Evolutionary conservation across 2,797 vertebrate genomes (phyloP).

Genomic region (Eulemur rubriventer): DNA sequence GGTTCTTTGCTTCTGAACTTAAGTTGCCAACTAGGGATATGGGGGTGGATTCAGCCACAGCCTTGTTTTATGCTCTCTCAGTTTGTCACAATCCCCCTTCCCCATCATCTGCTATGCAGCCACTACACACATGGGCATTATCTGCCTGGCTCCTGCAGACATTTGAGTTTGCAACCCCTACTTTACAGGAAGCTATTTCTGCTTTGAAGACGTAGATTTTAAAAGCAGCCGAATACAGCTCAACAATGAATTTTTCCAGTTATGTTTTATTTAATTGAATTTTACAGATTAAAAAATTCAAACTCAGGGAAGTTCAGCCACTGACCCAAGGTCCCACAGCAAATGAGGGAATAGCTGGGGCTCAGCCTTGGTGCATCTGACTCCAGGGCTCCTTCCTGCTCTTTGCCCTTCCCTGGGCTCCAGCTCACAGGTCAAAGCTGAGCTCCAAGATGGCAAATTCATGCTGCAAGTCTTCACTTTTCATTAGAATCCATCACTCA

Average conservation of each 20-base stretch:
- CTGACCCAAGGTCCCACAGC: rapidly evolving
- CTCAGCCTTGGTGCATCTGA: neutral
- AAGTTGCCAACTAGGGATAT: neutral
- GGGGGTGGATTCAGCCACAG: neutral
- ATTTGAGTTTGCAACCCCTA: neutral
- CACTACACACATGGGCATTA: neutral
- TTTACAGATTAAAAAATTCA: conserved; percentile 16
- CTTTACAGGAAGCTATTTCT: neutral
- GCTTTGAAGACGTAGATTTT: neutral
- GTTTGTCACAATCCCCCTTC: rapidly evolving
- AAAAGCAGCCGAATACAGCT: neutral
- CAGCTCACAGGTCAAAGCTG: neutral
- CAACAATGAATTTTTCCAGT: neutral
- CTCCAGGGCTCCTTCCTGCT: neutral
- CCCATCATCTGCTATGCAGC: rapidly evolving
- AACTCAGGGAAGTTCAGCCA: neutral
- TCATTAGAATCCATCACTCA: neutral
- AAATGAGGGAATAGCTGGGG: conserved; percentile 5
- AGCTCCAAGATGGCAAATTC: neutral
- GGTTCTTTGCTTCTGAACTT: neutral
- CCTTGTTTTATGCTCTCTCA: neutral
- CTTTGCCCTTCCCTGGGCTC: neutral
- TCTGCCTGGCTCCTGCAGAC: neutral
- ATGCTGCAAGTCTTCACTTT: neutral
- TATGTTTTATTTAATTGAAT: neutral